Conservation (phyloP, 2,797 vertebrate genomes). For the Pangasius mekongensis region DNA sequence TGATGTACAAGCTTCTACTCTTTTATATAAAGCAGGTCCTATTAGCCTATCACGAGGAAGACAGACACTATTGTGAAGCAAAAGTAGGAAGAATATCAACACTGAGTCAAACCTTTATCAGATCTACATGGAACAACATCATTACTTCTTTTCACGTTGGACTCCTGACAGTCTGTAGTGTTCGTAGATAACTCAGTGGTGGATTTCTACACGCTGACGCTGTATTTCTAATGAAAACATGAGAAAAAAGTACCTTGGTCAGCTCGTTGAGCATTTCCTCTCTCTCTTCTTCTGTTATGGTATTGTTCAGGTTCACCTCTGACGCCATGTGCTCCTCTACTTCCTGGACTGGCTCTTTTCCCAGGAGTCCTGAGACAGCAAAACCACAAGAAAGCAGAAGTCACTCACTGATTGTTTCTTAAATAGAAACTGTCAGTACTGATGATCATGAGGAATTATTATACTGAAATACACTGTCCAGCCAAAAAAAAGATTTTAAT, state of each 20-base stretch:
- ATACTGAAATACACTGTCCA: background rate
- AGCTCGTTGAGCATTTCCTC: conserved; percentile 89
- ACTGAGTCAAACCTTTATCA: conserved; percentile 6
- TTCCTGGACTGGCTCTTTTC: conserved; percentile 83
- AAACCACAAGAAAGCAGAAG: conserved; percentile 26
- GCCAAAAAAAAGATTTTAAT: background rate
- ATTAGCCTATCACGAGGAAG: background rate
- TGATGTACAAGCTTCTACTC: background rate
- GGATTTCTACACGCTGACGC: background rate
- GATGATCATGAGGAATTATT: background rate
- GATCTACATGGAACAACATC: background rate
- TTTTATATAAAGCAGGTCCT: background rate
- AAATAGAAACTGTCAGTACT: background rate
- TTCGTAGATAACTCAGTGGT: background rate
- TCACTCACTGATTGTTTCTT: background rate
- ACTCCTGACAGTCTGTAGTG: background rate
- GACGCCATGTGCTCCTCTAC: conserved; percentile 84
- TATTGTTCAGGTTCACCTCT: conserved; percentile 81
- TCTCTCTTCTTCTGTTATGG: conserved; percentile 89
- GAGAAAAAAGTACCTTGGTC: conserved; percentile 77
- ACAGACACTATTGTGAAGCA: background rate
- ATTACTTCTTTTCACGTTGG: background rate
- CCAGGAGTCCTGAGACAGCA: conserved; percentile 83
- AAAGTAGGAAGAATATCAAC: background rate
- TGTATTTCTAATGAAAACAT: background rate